phyloP scores from a whole-genome alignment of 2,888 invertebrate species.

The Synanthedon vespiformis region DNA sequence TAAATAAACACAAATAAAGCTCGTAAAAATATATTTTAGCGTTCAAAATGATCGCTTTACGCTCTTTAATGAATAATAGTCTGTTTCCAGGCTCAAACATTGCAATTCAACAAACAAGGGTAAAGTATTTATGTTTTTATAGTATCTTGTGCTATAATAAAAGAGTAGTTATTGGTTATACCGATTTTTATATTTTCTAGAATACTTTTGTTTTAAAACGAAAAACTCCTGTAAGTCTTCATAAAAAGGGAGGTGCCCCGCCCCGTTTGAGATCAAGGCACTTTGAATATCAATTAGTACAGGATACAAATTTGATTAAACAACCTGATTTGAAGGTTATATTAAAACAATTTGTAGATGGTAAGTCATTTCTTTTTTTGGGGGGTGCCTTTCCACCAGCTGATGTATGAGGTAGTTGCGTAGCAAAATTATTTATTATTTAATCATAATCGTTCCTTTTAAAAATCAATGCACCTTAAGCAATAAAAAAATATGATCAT shows the following conservation, averaged over 20 bases:
- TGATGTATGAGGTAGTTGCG: too few species aligned
- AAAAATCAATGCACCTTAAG: too few species aligned
- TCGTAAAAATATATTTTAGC: too few species aligned
- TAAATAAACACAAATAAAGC: too few species aligned
- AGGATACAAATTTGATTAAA: constrained; percentile 69
- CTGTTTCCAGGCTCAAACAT: constrained; percentile 18
- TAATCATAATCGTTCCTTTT: too few species aligned
- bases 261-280: constrained; percentile 70
- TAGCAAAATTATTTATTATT: too few species aligned
- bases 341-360: constrained; percentile 77
- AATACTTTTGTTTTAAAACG: constrained; percentile 82
- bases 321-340: constrained; percentile 74
- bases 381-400: too few species aligned
- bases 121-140: constrained; percentile 11
- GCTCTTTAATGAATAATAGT: constrained; percentile 23
- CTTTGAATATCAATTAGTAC: constrained; percentile 80
- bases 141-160: not conserved
- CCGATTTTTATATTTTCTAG: constrained; percentile 49
- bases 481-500: too few species aligned
- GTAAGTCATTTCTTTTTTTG: constrained; percentile 28
- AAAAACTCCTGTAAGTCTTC: constrained; percentile 65
- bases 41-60: constrained; percentile 32
- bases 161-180: not conserved
- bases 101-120: constrained; percentile 44
- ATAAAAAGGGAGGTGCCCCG: constrained; percentile 68